phyloP scores from a whole-genome alignment of 2,797 vertebrate genomes.

The Acipenser transmontanus region DNA sequence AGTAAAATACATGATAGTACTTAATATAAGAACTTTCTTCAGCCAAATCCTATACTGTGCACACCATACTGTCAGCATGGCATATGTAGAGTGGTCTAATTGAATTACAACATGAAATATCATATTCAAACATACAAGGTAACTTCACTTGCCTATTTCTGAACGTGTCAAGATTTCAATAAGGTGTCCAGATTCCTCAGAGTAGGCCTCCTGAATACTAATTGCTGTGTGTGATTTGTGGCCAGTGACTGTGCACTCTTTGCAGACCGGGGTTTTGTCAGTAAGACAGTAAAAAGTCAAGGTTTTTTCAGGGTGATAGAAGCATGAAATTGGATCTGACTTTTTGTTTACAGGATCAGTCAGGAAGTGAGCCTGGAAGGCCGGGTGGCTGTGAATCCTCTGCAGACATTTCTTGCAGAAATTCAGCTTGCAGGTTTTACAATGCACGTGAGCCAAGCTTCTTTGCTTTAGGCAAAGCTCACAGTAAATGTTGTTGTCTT shows the following conservation, averaged over 20 bases:
- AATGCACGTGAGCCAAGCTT: neutral
- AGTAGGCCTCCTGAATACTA: neutral
- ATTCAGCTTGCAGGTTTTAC: conserved; percentile 16
- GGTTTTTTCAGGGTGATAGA: conserved; percentile 3
- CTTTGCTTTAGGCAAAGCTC: conserved; percentile 10
- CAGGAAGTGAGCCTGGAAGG: conserved; percentile 9
- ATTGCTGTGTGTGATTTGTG: neutral
- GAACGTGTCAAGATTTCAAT: too few relatives aligned
- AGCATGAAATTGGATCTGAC: neutral
- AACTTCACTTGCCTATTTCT: too few relatives aligned
- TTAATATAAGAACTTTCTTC: too few relatives aligned
- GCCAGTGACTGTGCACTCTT: conserved; percentile 5
- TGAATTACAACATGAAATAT: too few relatives aligned
- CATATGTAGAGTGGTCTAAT: too few relatives aligned
- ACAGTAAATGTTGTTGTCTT: neutral
- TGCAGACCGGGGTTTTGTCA: neutral
- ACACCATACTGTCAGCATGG: too few relatives aligned
- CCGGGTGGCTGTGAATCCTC: conserved; percentile 12
- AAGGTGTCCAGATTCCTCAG: too few relatives aligned
- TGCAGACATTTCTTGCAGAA: conserved; percentile 18
- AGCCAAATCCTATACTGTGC: too few relatives aligned
- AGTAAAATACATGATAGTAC: too few relatives aligned
- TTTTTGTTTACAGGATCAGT: neutral
- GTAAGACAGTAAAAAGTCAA: conserved; percentile 11
- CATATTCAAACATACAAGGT: too few relatives aligned